These are phyloP conservation scores for Acanthaster planci DNA, from an alignment of 35 echinoderm and acorn worm species.

Conservation along the genomic window DNA sequence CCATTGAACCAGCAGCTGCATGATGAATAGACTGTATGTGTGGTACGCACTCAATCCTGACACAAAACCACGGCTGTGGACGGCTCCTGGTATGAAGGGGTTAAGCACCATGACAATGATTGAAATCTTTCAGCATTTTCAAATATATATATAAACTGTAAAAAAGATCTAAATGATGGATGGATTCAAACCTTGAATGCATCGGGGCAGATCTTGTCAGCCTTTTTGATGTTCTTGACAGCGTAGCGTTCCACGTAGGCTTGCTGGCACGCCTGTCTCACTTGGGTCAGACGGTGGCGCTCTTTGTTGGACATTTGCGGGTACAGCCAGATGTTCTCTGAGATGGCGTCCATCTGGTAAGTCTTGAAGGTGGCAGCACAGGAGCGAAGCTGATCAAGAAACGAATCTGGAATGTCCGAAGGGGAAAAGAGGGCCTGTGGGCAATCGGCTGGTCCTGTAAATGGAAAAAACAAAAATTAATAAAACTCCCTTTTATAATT, in stretches of 20 bases:
- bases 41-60: too few species aligned
- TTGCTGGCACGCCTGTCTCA: slow-evolving; percentile 53
- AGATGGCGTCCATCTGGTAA: slow-evolving; percentile 55
- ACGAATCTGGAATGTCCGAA: slow-evolving; percentile 32
- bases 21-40: too few species aligned
- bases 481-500: background rate
- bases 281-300: slow-evolving; percentile 40
- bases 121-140: too few species aligned
- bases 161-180: too few species aligned
- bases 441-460: slow-evolving; percentile 32
- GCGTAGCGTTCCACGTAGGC: slow-evolving; percentile 48
- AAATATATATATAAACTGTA: too few species aligned
- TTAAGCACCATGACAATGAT: too few species aligned
- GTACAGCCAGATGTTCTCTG: slow-evolving; percentile 53
- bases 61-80: too few species aligned
- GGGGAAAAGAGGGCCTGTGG: slow-evolving; percentile 15
- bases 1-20: too few species aligned
- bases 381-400: slow-evolving; percentile 42
- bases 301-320: background rate
- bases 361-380: slow-evolving; percentile 53
- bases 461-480: background rate
- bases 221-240: slow-evolving; percentile 32
- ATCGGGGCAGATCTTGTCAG: slow-evolving; percentile 43
- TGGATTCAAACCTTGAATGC: slow-evolving; percentile 11
- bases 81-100: too few species aligned